These are phyloP conservation scores for Cotesia glomerata DNA, from an alignment of 1,140 invertebrate genomes.

Conservation along the genomic window DNA sequence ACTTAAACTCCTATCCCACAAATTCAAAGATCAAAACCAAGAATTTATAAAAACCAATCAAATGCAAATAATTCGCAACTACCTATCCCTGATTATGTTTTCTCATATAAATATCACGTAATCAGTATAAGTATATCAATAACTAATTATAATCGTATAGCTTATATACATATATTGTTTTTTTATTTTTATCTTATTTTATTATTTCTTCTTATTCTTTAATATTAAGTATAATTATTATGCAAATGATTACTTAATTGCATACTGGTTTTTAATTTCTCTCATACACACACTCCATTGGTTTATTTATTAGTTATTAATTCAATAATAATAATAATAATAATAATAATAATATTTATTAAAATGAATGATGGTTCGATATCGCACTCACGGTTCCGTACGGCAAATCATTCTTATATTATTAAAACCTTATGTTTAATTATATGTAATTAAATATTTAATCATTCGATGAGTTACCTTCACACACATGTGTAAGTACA, in stretches of 20 bases:
- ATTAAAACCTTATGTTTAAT: background rate
- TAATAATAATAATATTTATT: too few relatives aligned
- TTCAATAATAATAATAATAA: too few relatives aligned
- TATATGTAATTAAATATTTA: background rate
- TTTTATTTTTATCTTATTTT: slow-evolving; percentile 15
- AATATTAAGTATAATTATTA: slow-evolving; percentile 30
- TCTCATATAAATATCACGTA: slow-evolving; percentile 55
- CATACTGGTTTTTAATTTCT: slow-evolving; percentile 1
- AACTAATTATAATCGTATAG: slow-evolving; percentile 12
- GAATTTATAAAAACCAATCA: background rate
- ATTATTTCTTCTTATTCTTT: slow-evolving; percentile 36
- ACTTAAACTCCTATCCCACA: too few relatives aligned
- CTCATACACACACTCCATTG: background rate
- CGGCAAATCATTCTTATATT: background rate
- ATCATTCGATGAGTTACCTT: slow-evolving; percentile 1
- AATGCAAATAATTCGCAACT: background rate
- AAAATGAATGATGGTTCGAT: too few relatives aligned
- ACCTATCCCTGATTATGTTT: slow-evolving; percentile 51
- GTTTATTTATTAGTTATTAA: background rate
- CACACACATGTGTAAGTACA: slow-evolving; percentile 51
- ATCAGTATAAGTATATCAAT: slow-evolving; percentile 28
- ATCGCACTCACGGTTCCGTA: background rate
- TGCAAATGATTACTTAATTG: slow-evolving; percentile 34
- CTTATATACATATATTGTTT: slow-evolving; percentile 13
- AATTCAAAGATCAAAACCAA: too few relatives aligned